Base-by-base conservation (phyloP, 2,113 vertebrate species). In the Amphiprion percula region DNA sequence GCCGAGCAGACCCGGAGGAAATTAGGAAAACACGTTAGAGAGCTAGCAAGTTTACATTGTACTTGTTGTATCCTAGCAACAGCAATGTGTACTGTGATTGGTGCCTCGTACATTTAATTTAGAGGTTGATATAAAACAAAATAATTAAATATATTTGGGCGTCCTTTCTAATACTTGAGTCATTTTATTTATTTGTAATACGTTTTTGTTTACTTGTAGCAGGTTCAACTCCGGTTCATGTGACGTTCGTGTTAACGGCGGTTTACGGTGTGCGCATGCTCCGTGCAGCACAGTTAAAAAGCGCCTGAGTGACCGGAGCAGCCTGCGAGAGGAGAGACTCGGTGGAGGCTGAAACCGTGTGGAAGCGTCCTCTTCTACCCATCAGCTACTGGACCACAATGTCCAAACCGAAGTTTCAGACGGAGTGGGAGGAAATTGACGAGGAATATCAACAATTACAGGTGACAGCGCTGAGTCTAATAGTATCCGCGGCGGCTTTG, bases 401-500 rank as follows among this genome's bases (percentile, higher is more conserved):
- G 93, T 90, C 94, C 88, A 91, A 94, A 83, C 94, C 94, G 77
- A 92, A 88, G 69, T 96, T 94, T 84, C 91, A 92, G 83, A 88
- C 85, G 60, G 97, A 97, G 86, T 97, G 96, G 97, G 88, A 90
- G 15, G 96, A 97, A 87, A 95, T 97, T 69, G 96, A 98, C 17
- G 90, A 91, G 72, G 97, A 97, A 89, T 97, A 97, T 88, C 96
- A 96, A 89, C 96, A 97, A 84, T 87, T 98, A 53, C 97, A 98
- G 97, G 97, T 97, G 82, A 92, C 0, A 15, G 49, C 21, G 3
- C 15, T 6, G 2, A n/a, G 7, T 37, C 8, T 9, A 9, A 7
- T 7, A 37, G 33, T 10, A 10, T 49, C 47, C 16, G 47, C 12
- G 46, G 10, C 21, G 4, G 28, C 10, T 12, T 47, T 9, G 23